Percentiles rank a stretch among this genome's conserved stretches.
These are phyloP conservation scores for Trachemys scripta DNA, from an alignment of 2,113 vertebrate genomes.

Conservation along the genomic window DNA sequence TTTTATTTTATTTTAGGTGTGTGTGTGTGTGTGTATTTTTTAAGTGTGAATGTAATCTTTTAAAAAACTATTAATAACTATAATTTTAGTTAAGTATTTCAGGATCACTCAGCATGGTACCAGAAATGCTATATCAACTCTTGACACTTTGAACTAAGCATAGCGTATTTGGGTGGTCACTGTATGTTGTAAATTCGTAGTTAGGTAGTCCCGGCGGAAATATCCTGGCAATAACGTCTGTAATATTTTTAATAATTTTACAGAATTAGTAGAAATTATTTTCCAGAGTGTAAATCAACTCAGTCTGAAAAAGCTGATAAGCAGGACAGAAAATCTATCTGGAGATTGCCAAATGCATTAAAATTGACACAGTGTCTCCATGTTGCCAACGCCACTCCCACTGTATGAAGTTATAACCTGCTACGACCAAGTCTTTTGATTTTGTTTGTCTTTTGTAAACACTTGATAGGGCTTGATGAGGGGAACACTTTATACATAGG, in stretches of 20 bases:
- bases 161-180: not conserved
- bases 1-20: not conserved
- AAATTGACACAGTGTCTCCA: not conserved
- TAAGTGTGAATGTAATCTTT: not conserved
- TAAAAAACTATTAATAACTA: not conserved
- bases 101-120: not conserved
- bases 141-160: not conserved
- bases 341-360: not conserved
- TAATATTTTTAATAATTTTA: not conserved
- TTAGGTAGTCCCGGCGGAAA: not conserved
- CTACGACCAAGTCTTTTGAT: not conserved
- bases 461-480: not conserved
- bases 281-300: not conserved
- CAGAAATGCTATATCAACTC: not conserved
- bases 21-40: rapidly evolving
- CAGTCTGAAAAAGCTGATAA: not conserved
- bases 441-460: not conserved
- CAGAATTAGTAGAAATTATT: not conserved
- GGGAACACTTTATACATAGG: not conserved
- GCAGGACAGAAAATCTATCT: not conserved
- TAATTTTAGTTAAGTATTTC: not conserved
- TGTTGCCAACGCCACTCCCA: not conserved
- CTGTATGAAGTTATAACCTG: not conserved
- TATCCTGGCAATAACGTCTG: not conserved
- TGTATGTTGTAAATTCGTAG: not conserved